Conservation (phyloP, 2,113 vertebrate species). For the Leptosomus discolor region DNA sequence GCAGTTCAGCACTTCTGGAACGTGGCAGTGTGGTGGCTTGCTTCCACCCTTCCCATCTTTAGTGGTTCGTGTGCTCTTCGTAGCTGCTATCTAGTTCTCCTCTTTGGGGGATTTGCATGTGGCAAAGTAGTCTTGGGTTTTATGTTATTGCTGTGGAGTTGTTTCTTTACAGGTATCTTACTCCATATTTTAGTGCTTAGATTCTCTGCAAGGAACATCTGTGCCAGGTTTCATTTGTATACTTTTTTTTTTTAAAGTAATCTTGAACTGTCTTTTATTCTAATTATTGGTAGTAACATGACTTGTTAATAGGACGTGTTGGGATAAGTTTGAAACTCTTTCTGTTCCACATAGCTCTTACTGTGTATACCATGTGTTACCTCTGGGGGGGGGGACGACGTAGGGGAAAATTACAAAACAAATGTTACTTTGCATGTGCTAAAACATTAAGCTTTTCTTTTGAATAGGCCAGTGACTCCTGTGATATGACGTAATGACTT, state of each 20-base stretch:
- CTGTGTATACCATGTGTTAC: background rate
- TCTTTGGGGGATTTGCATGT: background rate
- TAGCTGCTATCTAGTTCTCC: rapidly evolving
- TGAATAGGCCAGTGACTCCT: background rate
- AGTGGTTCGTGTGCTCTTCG: background rate
- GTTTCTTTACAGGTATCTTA: background rate
- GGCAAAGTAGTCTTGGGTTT: background rate
- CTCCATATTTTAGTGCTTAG: background rate
- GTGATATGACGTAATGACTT: background rate
- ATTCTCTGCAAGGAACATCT: background rate
- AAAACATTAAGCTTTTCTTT: background rate
- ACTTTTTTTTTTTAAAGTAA: background rate
- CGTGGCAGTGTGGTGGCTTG: background rate
- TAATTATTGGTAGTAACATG: background rate
- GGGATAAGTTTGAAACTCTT: background rate
- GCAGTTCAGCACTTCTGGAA: background rate
- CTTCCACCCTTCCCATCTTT: background rate
- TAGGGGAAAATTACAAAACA: background rate
- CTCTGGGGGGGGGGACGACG: background rate
- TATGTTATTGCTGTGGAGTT: background rate
- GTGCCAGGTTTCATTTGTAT: background rate
- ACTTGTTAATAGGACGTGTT: background rate
- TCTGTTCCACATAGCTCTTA: background rate
- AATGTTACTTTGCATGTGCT: background rate
- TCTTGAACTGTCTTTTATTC: slow-evolving; percentile 25